Evolutionary conservation across 2,888 invertebrate species (phyloP), one percentile per base, ranked within the genome.

Genomic region (Cephus runcator): DNA sequence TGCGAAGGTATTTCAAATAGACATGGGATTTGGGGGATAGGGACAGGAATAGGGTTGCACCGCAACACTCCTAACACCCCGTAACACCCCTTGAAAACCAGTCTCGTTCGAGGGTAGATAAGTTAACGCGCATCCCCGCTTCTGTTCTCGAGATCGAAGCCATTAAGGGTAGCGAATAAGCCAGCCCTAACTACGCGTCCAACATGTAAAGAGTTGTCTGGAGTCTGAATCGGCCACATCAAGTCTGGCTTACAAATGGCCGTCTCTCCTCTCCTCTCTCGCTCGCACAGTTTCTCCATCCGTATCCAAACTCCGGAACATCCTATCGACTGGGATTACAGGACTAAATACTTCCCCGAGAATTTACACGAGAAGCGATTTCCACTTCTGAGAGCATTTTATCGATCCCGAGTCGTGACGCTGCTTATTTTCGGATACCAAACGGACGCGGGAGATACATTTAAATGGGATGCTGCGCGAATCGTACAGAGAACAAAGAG

Each of bases 131-230:
- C 33, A 12, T n/a, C 69, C 33, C 30, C 69, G 40, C 15, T 40
- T n/a, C 69, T 30, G 69, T 69, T 31, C 12, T 9, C 30, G 69
- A 30, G 69, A 69, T 69, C 30, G 69, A 69, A 69, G 11, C 69
- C 69, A 69, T 69, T 69, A 69, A 30, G 33, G 30, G 73, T 30
- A 31, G 56, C 30, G 71, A 34, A 77, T 36, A 68, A 73, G 34
- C n/a, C 76, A 12, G 1, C 34, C 75, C 69, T 69, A 79, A 79
- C 78, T 79, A 79, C 80, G 77, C 76, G 81, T 34, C 75, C 75
- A 75, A 77, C 77, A 80, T 82, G 78, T 80, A 80, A 81, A 83
- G 80, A 80, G 79, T 33, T 69, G 69, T 69, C 69, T 69, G 33
- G 69, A 69, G 11, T 69, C 69, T 33, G 33, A 33, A 69, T 69